Evolutionary conservation across 2,888 invertebrate species (phyloP), one percentile per base, ranked within the genome.

Genomic region (Drosophila cognata): DNA sequence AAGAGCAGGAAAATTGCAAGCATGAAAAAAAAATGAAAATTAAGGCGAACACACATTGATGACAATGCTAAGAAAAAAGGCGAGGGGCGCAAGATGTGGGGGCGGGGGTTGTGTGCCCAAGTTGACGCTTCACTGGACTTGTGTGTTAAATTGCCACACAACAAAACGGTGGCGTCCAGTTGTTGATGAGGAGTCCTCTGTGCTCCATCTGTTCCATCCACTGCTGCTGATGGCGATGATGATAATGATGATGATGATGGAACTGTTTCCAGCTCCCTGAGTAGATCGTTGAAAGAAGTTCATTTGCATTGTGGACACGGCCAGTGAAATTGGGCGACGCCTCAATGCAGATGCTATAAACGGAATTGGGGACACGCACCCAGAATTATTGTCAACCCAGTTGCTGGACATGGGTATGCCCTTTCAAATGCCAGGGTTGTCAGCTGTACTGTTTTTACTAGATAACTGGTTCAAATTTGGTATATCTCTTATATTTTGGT

Each of bases 91-190:
- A 4, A 16, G n/a, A 16, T 33, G n/a, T n/a, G 41, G 60, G 11
- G 10, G 25, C 6, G 11, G 10, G 25, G 1, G 67, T 75, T 90
- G 77, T 83, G 90, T 86, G 84, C 84, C 77, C 77, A 58, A 72
- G 77, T 88, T 77, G 87, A 74, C 81, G 90, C 87, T 90, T 88
- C 89, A 90, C 76, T 90, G 90, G 69, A 70, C 74, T 87, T 71
- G 31, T 81, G 86, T 85, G 88, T 81, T 80, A 81, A 85, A 88
- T 88, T 85, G 84, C 74, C 87, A 77, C 74, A 70, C 82, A 68
- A 76, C 73, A 68, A 66, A 74, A 60, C 68, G 41, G 18, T 31
- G 53, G 61, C 69, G 53, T 41, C 65, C 70, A 68, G 48, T 52
- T 53, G 48, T 52, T 53, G 65, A 63, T 48, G 43, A 55, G 51